Conservation (phyloP, 2,797 vertebrate genomes). For the Spheniscus humboldti region DNA sequence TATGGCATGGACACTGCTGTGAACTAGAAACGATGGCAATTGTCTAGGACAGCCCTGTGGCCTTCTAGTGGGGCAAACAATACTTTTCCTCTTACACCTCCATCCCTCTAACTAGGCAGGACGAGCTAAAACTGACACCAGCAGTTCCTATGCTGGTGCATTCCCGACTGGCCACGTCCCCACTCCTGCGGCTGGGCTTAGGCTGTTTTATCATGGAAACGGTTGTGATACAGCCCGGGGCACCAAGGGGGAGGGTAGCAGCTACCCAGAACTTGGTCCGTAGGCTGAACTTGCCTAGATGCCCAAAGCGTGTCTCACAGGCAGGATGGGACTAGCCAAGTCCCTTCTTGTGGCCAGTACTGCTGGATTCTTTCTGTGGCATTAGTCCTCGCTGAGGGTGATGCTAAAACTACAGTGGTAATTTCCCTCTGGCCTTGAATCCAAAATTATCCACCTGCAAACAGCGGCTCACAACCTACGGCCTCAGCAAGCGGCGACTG, state of each 20-base stretch:
- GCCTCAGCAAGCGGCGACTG: accelerated
- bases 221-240: background rate
- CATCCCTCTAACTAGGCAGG: background rate
- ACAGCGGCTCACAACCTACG: accelerated
- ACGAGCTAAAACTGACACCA: background rate
- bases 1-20: background rate
- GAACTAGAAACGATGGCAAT: background rate
- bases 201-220: accelerated
- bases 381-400: background rate
- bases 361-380: background rate
- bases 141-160: background rate
- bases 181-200: background rate
- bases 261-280: background rate
- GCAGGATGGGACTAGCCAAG: background rate
- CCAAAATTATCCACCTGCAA: accelerated
- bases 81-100: background rate
- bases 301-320: accelerated
- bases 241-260: too few species aligned
- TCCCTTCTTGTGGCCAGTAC: background rate
- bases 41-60: background rate
- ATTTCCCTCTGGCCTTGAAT: background rate
- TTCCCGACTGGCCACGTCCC: background rate
- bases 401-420: background rate
- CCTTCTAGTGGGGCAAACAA: background rate
- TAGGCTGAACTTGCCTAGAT: background rate